Base-by-base conservation (phyloP, 2,797 vertebrate species). In the Siniperca undulata region DNA sequence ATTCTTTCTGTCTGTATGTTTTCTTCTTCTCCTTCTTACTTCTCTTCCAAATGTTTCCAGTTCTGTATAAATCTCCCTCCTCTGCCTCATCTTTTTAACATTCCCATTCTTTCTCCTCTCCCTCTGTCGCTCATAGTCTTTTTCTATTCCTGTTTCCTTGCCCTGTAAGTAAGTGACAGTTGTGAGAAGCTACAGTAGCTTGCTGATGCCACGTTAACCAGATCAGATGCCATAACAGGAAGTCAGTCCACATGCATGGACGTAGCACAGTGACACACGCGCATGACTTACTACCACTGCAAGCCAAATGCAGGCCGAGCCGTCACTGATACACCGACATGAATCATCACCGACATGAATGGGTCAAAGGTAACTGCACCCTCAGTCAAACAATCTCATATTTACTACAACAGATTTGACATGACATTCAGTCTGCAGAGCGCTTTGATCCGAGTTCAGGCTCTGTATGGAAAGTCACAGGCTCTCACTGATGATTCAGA, bases 171-270 rank as follows among this genome's bases (percentile, higher is more conserved):
- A 85, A 71, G 82, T 74, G 85, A 88, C 86, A 88, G 81, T 82
- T 67, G 81, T 81, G 80, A 84, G 86, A 70, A 76, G 74, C 77
- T 67, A 27, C 77, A 42, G 87, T 27, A 77, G 77, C 67, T 71
- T 50, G 76, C 81, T 67, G 86, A 84, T 90, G 91, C 90, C 88
- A 92, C 85, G 89, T 91, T 93, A 84, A 78, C 91, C 85, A 86
- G 92, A 91, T 94, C 89, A 81, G 81, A 92, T 92, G 91, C 91
- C 86, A 85, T 84, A 88, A 93, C 93, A 94, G 94, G 91, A 95
- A 93, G 78, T 92, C 44, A 0, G 84, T 78, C 76, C 80, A 46
- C 89, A 85, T 82, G 83, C 80, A 78, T 52, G 77, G 86, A 90
- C 27, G 73, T 40, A 69, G 77, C 36, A 16, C 76, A 46, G 80